Evolutionary conservation across 2,888 invertebrate species (phyloP), one percentile per base, ranked within the genome.

Genomic region (Ophion ventricosus): DNA sequence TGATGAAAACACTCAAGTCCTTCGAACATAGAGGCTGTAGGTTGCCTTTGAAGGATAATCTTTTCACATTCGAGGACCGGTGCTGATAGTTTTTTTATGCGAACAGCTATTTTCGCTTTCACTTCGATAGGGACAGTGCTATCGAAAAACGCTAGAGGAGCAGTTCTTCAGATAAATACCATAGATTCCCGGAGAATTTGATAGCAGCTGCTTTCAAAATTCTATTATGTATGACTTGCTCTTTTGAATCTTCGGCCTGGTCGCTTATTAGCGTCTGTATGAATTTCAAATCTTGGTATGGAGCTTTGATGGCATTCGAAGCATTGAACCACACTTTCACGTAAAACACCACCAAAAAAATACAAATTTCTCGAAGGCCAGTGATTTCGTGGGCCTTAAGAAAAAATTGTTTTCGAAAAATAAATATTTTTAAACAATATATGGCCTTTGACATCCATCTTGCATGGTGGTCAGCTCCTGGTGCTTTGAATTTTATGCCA

Each of bases 81-180:
- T 56, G 56, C 56, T 56, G 20, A 56, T 56, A 20, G 17, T n/a
- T 56, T 56, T 56, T 61, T 61, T 61, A 26, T 25, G 61, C 17
- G 25, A 29, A 29, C 29, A 29, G 29, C 29, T 5, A 2, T 29
- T 29, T 29, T 29, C 29, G 29, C 29, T 29, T 61, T 61, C 25
- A 25, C 23, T 17, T 61, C 61, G 61, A 26, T 61, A 26, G 66
- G 17, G n/a, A 80, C 74, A 10, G 35, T 23, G 35, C 67, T 29
- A 69, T 69, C 74, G 25, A 80, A 67, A 11, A 80, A 73, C 2
- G 80, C 26, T 40, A 74, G 35, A 23, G 67, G 17, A 2, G 67
- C 67, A 29, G 25, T 57, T 74, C 54, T 20, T 80, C 80, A n/a
- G 67, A 57, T 14, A 80, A 43, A 57, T 80, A 74, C 74, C 74